Evolutionary conservation across 2,113 vertebrate species (phyloP).

Genomic region (Cochlearius cochlearius): DNA sequence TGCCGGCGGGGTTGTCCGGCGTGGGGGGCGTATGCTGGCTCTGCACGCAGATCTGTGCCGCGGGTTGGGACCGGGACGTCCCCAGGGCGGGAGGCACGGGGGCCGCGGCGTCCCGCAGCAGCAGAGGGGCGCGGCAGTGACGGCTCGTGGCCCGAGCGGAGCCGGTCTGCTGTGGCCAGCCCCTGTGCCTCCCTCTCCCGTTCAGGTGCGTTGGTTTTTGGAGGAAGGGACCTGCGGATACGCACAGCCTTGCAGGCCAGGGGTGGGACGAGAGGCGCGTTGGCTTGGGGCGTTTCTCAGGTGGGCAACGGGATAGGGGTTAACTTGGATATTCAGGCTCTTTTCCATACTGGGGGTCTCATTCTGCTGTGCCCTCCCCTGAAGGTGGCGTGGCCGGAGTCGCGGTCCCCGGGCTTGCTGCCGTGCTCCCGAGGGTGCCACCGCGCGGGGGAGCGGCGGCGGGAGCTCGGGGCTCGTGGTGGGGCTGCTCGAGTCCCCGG

Average conservation of each 20-base stretch:
- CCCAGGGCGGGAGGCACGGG: accelerated
- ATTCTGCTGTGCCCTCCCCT: neutral
- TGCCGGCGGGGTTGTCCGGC: neutral
- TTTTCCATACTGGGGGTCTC: neutral
- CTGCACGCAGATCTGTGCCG: accelerated
- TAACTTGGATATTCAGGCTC: neutral
- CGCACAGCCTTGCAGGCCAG: neutral
- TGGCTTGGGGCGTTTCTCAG: neutral
- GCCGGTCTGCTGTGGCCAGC: neutral
- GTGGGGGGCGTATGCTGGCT: accelerated
- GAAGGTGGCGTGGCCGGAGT: neutral
- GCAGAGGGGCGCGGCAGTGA: neutral
- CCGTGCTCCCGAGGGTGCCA: accelerated
- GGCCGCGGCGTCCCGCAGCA: neutral
- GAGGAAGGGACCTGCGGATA: neutral
- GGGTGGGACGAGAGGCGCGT: neutral
- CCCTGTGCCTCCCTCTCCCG: neutral
- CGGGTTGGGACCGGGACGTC: accelerated
- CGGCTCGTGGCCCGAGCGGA: neutral
- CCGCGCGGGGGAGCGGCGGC: accelerated
- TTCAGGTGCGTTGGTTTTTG: neutral
- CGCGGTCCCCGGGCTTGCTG: accelerated
- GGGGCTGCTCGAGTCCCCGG: neutral
- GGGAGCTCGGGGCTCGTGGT: neutral
- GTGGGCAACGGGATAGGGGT: neutral